A percentile compares a stretch with the other conserved stretches of the same genome.
phyloP scores from a whole-genome alignment of 2,113 vertebrate species.

The Sphyrna mokarran region DNA sequence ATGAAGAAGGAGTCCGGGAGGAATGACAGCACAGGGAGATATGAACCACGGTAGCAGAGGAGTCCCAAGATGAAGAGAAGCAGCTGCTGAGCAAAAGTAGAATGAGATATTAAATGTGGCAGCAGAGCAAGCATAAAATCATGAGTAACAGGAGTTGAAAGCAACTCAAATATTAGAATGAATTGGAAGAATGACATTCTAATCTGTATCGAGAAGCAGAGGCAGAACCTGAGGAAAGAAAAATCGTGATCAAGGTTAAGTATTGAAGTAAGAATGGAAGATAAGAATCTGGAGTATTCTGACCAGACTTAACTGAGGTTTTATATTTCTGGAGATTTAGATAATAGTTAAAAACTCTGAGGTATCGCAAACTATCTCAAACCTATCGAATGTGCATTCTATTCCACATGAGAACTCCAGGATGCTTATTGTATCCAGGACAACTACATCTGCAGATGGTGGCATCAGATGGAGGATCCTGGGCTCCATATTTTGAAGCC shows the following conservation, averaged over 20 bases:
- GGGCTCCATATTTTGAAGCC: no score
- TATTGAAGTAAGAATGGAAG: no score
- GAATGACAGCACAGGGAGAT: neutral
- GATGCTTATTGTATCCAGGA: neutral
- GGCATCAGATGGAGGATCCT: neutral
- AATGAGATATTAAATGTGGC: neutral
- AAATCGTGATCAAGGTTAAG: no score
- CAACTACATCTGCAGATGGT: neutral
- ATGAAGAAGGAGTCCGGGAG: neutral
- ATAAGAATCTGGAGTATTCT: no score
- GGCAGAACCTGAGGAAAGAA: neutral
- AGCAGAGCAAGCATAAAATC: neutral
- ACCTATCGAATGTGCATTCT: neutral
- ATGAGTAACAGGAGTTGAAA: neutral
- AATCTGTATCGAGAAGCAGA: neutral
- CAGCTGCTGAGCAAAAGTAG: neutral
- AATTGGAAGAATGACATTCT: neutral
- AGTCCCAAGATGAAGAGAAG: neutral
- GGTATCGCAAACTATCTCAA: neutral
- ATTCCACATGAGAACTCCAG: neutral
- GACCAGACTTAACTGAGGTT: neutral
- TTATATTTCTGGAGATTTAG: neutral
- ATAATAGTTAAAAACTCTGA: neutral
- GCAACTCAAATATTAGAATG: neutral
- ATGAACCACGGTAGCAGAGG: neutral